Percentiles rank a stretch among this genome's conserved stretches.
These are phyloP conservation scores for Helicoverpa zea DNA, from an alignment of 1,140 invertebrate genomes.

Conservation along the genomic window DNA sequence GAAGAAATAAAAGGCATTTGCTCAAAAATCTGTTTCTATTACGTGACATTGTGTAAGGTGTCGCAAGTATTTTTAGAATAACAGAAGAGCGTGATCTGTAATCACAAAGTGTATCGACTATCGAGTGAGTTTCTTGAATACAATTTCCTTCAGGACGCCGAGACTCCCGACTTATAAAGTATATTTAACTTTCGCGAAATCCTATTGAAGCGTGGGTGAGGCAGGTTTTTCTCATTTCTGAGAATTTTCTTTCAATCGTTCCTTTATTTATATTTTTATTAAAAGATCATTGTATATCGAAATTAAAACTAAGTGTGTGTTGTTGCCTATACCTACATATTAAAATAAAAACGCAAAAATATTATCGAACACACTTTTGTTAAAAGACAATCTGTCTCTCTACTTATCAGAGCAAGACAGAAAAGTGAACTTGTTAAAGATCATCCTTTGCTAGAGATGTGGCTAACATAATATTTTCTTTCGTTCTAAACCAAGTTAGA, in stretches of 20 bases:
- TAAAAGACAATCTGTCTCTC: no score
- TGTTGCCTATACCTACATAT: no score
- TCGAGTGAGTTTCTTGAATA: neutral
- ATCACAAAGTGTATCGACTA: conserved; percentile 25
- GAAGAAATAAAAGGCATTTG: conserved; percentile 32
- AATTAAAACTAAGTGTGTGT: no score
- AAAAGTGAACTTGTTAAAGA: neutral
- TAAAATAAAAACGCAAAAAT: no score
- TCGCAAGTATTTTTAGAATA: neutral
- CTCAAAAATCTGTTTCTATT: conserved; percentile 42
- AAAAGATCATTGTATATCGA: no score
- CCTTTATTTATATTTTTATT: no score
- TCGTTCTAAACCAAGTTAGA: neutral
- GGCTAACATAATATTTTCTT: neutral
- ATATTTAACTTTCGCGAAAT: conserved; percentile 5
- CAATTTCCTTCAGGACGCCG: neutral
- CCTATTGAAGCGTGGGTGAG: neutral
- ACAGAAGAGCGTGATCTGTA: conserved; percentile 3
- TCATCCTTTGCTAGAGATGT: neutral
- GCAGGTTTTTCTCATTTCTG: conserved; percentile 1
- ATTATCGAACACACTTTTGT: no score
- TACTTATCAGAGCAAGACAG: no score
- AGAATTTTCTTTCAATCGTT: neutral
- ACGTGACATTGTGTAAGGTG: neutral
- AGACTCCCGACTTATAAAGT: neutral